These are phyloP conservation scores for Scaptomyza tumidula DNA, from an alignment of 2,888 invertebrate species.

Conservation along the genomic window DNA sequence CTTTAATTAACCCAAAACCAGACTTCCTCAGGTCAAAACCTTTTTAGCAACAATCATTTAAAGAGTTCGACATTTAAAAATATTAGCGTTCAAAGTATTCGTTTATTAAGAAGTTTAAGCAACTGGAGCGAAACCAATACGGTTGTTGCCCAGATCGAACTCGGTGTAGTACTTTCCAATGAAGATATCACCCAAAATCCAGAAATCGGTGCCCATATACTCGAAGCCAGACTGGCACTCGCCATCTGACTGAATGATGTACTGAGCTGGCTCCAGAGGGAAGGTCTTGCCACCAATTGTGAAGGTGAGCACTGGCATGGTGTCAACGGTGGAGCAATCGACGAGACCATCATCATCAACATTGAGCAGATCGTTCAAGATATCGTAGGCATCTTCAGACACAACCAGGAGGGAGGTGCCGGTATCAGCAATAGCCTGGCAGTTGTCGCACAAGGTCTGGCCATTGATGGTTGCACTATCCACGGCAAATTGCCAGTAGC, in stretches of 20 bases:
- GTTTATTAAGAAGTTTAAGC: constrained; percentile 80
- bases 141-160: constrained; percentile 94
- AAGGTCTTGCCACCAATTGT: constrained; percentile 90
- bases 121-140: constrained; percentile 92
- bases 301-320: constrained; percentile 91
- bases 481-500: constrained; percentile 98
- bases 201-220: constrained; percentile 92
- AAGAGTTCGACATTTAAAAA: not conserved
- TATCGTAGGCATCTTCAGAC: constrained; percentile 32
- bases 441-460: constrained; percentile 84
- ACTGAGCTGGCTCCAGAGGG: constrained; percentile 91
- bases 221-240: constrained; percentile 96
- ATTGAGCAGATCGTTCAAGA: constrained; percentile 32
- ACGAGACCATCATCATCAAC: constrained; percentile 84
- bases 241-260: constrained; percentile 87
- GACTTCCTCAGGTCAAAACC: not conserved
- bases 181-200: constrained; percentile 99
- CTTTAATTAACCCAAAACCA: not conserved
- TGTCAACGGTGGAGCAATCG: constrained; percentile 91
- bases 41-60: not conserved
- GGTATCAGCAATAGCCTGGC: constrained; percentile 94
- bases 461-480: constrained; percentile 87
- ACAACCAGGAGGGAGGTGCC: constrained; percentile 97
- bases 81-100: not conserved
- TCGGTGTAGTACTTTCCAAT: constrained; percentile 97